Percentiles rank a stretch among this genome's conserved stretches.
phyloP scores from a whole-genome alignment of 2,797 vertebrate species.

The Ptychadena robeensis region DNA sequence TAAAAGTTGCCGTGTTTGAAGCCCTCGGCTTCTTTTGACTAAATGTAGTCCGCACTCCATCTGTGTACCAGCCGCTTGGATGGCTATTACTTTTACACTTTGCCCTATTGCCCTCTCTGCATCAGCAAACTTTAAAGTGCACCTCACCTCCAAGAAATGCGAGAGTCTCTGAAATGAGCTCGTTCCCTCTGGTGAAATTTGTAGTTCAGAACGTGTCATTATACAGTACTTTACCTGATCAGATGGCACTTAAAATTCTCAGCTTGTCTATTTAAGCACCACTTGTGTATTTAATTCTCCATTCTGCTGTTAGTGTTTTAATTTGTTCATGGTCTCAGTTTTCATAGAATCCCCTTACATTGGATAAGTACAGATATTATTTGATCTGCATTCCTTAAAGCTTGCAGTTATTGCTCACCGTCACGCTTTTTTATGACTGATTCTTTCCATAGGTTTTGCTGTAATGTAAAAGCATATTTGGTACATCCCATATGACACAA shows the following conservation, averaged over 20 bases:
- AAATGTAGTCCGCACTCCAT: conserved; percentile 20
- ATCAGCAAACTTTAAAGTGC: conserved; percentile 53
- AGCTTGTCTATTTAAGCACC: conserved; percentile 59
- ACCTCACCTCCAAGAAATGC: conserved; percentile 49
- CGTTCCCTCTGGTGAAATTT: conserved; percentile 55
- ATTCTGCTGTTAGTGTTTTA: conserved; percentile 56
- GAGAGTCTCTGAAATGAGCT: conserved; percentile 45
- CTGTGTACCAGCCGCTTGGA: conserved; percentile 29
- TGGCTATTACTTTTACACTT: conserved; percentile 31
- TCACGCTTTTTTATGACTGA: conserved; percentile 6
- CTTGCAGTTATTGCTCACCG: conserved; percentile 20
- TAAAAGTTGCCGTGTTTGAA: conserved; percentile 18
- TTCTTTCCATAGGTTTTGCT: conserved; percentile 13
- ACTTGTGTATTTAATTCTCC: conserved; percentile 57
- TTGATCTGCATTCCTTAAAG: conserved; percentile 1
- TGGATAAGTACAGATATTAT: conserved; percentile 16
- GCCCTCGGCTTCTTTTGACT: conserved; percentile 22
- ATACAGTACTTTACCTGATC: conserved; percentile 59
- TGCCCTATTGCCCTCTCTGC: conserved; percentile 49
- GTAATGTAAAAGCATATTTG: conserved; percentile 30
- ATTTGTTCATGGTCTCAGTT: conserved; percentile 54
- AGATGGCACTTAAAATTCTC: conserved; percentile 58
- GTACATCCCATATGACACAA: conserved; percentile 49
- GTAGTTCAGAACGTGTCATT: conserved; percentile 56
- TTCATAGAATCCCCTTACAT: conserved; percentile 30